These are phyloP conservation scores for Rhinella marina DNA, from an alignment of 2,797 vertebrate species.

Conservation along the genomic window DNA sequence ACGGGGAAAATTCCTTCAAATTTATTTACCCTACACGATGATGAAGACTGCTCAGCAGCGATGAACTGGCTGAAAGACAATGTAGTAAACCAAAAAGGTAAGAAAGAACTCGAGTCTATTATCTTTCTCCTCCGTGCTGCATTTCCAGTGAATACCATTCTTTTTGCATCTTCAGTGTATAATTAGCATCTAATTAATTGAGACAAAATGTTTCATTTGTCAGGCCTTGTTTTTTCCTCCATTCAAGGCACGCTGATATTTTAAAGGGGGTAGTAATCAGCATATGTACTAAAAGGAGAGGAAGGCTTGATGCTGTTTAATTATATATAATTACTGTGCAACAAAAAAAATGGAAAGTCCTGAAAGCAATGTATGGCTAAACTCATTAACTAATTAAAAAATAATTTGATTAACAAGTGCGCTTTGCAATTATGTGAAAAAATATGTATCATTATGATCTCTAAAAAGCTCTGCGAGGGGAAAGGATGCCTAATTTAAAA, in stretches of 20 bases:
- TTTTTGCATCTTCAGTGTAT: slow-evolving; percentile 85
- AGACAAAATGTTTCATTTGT: slow-evolving; percentile 94
- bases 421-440: slow-evolving; percentile 71
- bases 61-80: slow-evolving; percentile 79
- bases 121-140: slow-evolving; percentile 73
- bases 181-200: slow-evolving; percentile 94
- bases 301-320: slow-evolving; percentile 90
- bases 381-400: slow-evolving; percentile 85
- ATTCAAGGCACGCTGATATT: slow-evolving; percentile 93
- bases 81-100: slow-evolving; percentile 76
- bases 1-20: slow-evolving; percentile 78
- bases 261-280: slow-evolving; percentile 71
- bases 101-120: slow-evolving; percentile 61
- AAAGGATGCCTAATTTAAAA: slow-evolving; percentile 53
- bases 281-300: slow-evolving; percentile 81
- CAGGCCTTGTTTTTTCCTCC: slow-evolving; percentile 88
- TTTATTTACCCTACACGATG: slow-evolving; percentile 83
- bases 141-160: slow-evolving; percentile 80
- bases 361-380: slow-evolving; percentile 77
- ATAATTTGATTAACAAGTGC: slow-evolving; percentile 82
- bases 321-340: slow-evolving; percentile 91
- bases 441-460: slow-evolving; percentile 70
- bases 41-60: slow-evolving; percentile 77
- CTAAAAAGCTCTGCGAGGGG: slow-evolving; percentile 65
- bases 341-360: slow-evolving; percentile 80